Conservation (phyloP, 2,888 invertebrate genomes). For the Clivina fossor region DNA sequence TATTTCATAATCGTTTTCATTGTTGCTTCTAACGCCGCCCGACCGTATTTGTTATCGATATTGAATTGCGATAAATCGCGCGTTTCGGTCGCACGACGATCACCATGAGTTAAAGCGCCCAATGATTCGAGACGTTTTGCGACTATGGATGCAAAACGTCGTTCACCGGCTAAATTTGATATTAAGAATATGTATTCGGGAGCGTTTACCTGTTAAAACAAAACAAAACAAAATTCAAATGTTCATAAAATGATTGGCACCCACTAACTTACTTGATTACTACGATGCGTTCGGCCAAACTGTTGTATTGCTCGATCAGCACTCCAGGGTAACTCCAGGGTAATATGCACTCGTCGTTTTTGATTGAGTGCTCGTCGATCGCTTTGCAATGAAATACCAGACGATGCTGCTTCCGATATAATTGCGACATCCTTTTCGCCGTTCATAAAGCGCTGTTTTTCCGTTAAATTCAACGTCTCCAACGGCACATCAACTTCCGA, state of each 20-base stretch:
- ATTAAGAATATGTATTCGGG: conserved; percentile 99
- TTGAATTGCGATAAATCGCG: conserved; percentile 97
- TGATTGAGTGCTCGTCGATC: conserved; percentile 94
- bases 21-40: conserved; percentile 89
- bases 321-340: conserved; percentile 97
- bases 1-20: conserved; percentile 95
- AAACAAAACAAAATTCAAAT: no score
- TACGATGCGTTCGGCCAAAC: conserved; percentile 70
- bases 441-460: conserved; percentile 93
- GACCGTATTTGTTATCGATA: conserved; percentile 98
- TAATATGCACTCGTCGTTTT: conserved; percentile 94
- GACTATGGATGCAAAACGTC: conserved; percentile 95
- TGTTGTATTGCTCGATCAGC: conserved; percentile 99
- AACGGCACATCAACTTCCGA: conserved; percentile 94
- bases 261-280: conserved; percentile 82
- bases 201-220: conserved; percentile 91
- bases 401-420: conserved; percentile 98
- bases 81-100: conserved; percentile 95
- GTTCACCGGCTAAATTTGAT: conserved; percentile 96
- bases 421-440: conserved; percentile 98
- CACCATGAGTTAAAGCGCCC: conserved; percentile 98
- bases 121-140: conserved; percentile 89
- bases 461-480: conserved; percentile 94
- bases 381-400: conserved; percentile 95
- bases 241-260: no score